Percentiles rank a stretch among this genome's conserved stretches.
phyloP scores from a whole-genome alignment of 2,888 invertebrate genomes.

The Leistus spinibarbis region DNA sequence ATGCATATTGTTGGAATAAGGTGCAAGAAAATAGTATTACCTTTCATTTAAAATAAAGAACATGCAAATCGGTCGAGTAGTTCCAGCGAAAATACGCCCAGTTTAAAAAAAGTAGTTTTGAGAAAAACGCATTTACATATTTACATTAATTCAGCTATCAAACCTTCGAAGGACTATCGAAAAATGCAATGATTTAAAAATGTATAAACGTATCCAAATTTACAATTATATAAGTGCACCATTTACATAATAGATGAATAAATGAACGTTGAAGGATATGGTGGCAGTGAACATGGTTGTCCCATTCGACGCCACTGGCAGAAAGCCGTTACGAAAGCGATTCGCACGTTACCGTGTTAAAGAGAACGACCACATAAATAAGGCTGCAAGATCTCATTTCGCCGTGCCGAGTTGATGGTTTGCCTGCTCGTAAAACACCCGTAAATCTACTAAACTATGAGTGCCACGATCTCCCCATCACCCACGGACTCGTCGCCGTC shows the following conservation, averaged over 20 bases:
- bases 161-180: no score
- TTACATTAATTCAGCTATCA: not conserved
- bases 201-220: not conserved
- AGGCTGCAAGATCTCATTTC: slow-evolving; percentile 50
- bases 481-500: not conserved
- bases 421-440: slow-evolving; percentile 49
- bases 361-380: slow-evolving; percentile 49
- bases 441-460: slow-evolving; percentile 46
- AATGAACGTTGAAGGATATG: not conserved
- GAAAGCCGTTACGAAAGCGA: slow-evolving; percentile 45
- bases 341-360: slow-evolving; percentile 50
- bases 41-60: no score
- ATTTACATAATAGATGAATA: not conserved
- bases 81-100: no score
- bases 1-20: no score
- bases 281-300: not conserved
- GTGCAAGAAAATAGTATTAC: no score
- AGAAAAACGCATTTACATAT: no score
- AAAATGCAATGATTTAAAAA: not conserved
- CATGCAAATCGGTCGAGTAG: no score
- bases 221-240: not conserved
- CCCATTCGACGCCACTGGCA: slow-evolving; percentile 11
- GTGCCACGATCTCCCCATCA: slow-evolving; percentile 16
- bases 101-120: no score
- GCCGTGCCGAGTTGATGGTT: slow-evolving; percentile 49